Base-by-base conservation (phyloP, 1,140 invertebrate genomes). In the Papilio glaucus region DNA sequence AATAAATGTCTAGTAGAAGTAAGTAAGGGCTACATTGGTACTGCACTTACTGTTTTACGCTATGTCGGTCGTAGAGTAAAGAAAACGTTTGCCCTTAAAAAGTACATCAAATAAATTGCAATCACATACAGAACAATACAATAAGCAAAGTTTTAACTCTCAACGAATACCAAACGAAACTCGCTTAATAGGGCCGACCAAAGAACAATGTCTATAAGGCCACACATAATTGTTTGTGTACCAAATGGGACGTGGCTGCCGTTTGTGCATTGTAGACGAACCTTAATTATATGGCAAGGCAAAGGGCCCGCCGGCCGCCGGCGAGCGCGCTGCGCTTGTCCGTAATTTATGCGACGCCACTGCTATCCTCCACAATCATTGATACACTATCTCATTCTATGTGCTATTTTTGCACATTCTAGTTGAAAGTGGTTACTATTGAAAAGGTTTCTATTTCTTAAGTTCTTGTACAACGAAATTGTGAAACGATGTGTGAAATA, bases 181-280 rank as follows among this genome's bases (percentile, higher is more conserved):
- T 7, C 26, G 67, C 67, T 69, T 69, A 69, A 69, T 49, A 69
- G 67, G 67, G 41, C 67, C n/a, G 65, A 13, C 41, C 26, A 37
- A 37, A 69, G 67, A 49, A 49, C 67, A 69, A 69, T 49, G 67
- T 69, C 45, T 53, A 69, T 53, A 49, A 49, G 39, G 65, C 62
- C 67, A 69, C 67, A 69, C 67, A 53, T 69, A 69, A 69, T 69
- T 69, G 67, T 69, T 69, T 53, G 67, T 69, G 67, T 49, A 69
- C 67, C 42, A 69, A 69, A 69, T 49, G 45, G 42, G 67, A 69
- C 26, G 26, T 69, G 26, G 67, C 67, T 49, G 45, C 67, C 67
- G 67, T 53, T 69, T 69, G 67, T 69, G 67, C 45, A 69, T 68
- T 68, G 65, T 69, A 49, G 29, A 69, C 41, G 39, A 10, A 49